A percentile compares a stretch with the other conserved stretches of the same genome.
Evolutionary conservation across 2,888 invertebrate species (phyloP).

Genomic region (Drosophila glabriapex): DNA sequence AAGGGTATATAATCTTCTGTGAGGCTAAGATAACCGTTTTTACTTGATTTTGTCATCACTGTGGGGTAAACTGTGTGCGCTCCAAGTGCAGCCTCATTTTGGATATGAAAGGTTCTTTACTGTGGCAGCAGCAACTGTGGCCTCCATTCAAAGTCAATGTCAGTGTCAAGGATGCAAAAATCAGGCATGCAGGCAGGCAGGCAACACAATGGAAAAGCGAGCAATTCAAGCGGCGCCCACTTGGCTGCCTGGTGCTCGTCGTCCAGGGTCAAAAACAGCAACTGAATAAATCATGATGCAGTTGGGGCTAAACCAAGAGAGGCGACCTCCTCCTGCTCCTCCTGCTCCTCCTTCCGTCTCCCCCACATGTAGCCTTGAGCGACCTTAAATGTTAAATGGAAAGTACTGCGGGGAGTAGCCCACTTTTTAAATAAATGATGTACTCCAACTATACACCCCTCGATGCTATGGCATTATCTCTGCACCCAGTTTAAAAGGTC

Average conservation of each 20-base stretch:
- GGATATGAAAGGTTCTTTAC: conserved; percentile 20
- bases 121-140: conserved; percentile 8
- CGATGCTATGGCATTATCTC: neutral
- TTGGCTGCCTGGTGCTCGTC: conserved; percentile 47
- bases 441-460: no score
- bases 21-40: neutral
- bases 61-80: conserved; percentile 21
- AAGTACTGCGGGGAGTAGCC: neutral
- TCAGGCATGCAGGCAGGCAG: conserved; percentile 15
- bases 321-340: conserved; percentile 3
- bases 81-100: conserved; percentile 31
- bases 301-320: conserved; percentile 16
- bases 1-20: neutral
- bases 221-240: conserved; percentile 56
- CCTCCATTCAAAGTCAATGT: conserved; percentile 63
- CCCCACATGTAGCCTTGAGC: conserved; percentile 4
- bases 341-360: neutral
- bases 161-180: conserved; percentile 74
- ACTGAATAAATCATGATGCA: conserved; percentile 62
- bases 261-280: conserved; percentile 39
- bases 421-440: neutral
- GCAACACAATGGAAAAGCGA: conserved; percentile 47
- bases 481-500: neutral
- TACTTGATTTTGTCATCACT: conserved; percentile 26
- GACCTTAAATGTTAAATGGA: conserved; percentile 23